Evolutionary conservation across 2,113 vertebrate species (phyloP).

Genomic region (Oreocharis arfaki): DNA sequence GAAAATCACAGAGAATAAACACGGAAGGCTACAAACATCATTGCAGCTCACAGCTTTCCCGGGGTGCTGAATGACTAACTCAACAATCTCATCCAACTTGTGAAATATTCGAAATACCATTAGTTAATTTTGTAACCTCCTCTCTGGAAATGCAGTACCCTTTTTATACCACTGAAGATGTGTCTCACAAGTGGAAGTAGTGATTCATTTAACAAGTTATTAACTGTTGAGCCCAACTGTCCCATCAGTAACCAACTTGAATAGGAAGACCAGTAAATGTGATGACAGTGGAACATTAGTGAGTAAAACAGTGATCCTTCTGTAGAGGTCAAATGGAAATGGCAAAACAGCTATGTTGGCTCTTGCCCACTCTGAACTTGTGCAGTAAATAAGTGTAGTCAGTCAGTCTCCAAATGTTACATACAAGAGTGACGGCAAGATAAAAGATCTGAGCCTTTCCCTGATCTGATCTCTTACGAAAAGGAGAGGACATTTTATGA

Average conservation of each 20-base stretch:
- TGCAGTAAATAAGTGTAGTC: neutral
- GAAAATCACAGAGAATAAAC: neutral
- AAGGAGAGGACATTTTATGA: neutral
- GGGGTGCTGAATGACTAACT: neutral
- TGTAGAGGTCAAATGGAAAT: neutral
- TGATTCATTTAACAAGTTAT: slow-evolving; percentile 53
- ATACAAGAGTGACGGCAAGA: neutral
- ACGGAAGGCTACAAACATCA: neutral
- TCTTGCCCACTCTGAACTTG: neutral
- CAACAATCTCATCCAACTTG: neutral
- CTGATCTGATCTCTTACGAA: neutral
- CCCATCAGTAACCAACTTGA: slow-evolving; percentile 38
- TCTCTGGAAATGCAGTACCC: slow-evolving; percentile 9
- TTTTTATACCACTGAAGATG: slow-evolving; percentile 20
- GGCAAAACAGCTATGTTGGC: neutral
- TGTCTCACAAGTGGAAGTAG: slow-evolving; percentile 22
- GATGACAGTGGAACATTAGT: neutral
- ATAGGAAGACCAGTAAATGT: neutral
- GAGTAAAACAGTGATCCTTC: slow-evolving; percentile 29
- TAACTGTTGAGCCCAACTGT: slow-evolving; percentile 44
- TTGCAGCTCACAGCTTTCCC: neutral
- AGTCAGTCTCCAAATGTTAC: neutral
- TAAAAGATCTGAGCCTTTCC: neutral
- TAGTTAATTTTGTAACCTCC: slow-evolving; percentile 1
- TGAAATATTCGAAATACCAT: slow-evolving; percentile 2